Percentiles rank a stretch among this genome's conserved stretches.
These are phyloP conservation scores for Hestina assimilis DNA, from an alignment of 1,140 invertebrate species.

Conservation along the genomic window DNA sequence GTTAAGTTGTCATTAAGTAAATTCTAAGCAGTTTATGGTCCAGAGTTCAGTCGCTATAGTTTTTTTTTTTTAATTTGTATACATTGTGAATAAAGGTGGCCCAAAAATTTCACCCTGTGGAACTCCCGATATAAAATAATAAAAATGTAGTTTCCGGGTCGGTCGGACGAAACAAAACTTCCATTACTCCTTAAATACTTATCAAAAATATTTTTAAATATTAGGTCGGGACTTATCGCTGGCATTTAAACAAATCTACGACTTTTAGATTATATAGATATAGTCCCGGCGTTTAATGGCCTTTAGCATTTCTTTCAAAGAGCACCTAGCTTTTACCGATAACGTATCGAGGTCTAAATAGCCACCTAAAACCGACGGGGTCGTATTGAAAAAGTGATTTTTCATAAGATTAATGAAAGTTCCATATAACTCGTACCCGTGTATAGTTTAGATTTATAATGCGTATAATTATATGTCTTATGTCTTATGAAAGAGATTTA, in stretches of 20 bases:
- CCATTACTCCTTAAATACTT: not conserved
- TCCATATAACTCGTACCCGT: constrained; percentile 19
- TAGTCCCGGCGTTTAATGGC: constrained; percentile 4
- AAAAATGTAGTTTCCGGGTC: not conserved
- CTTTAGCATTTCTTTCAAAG: constrained; percentile 15
- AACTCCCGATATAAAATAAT: constrained; percentile 3
- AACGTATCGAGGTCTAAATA: constrained; percentile 28
- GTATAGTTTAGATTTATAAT: constrained; percentile 13
- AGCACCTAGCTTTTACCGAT: constrained; percentile 34
- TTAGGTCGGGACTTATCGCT: not conserved
- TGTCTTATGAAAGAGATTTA: constrained; percentile 58
- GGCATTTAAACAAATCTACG: constrained; percentile 13
- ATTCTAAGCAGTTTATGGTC: too few relatives aligned
- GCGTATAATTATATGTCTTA: constrained; percentile 37
- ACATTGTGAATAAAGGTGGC: not conserved
- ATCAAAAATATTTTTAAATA: not conserved
- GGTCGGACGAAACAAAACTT: constrained; percentile 5
- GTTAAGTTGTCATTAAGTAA: too few relatives aligned
- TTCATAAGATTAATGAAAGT: constrained; percentile 4
- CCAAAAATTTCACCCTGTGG: constrained; percentile 15
- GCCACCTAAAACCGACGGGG: constrained; percentile 31
- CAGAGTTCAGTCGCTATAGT: too few relatives aligned
- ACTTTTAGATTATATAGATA: constrained; percentile 7
- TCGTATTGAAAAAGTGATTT: not conserved
- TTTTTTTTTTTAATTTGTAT: constrained; percentile 1